Conservation (phyloP, 2,797 vertebrate species). For the Hafferia zeledoni region DNA sequence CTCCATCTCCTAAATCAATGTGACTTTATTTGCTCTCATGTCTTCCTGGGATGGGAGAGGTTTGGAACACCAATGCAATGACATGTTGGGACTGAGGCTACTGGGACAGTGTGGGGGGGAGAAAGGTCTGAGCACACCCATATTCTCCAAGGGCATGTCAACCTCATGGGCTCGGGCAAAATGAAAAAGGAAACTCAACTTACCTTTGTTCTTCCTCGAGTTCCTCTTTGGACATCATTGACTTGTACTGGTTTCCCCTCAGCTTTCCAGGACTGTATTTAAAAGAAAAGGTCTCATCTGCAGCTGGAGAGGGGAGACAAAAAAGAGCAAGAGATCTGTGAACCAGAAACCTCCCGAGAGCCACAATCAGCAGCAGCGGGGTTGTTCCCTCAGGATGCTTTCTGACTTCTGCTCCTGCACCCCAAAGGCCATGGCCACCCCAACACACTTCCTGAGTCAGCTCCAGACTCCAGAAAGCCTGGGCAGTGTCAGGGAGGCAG, state of each 20-base stretch:
- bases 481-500: neutral
- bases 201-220: slow-evolving; percentile 93
- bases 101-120: neutral
- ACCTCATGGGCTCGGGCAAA: neutral
- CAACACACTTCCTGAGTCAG: neutral
- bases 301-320: slow-evolving; percentile 44
- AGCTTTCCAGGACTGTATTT: slow-evolving; percentile 91
- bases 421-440: neutral
- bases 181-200: neutral
- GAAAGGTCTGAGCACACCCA: neutral
- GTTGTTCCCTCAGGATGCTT: neutral
- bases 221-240: slow-evolving; percentile 92
- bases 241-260: slow-evolving; percentile 87
- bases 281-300: slow-evolving; percentile 74
- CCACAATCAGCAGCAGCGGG: accelerated
- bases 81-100: neutral
- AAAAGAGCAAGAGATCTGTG: neutral
- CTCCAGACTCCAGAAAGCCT: neutral
- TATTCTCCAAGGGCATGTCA: neutral
- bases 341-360: neutral
- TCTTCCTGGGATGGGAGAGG: neutral
- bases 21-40: neutral
- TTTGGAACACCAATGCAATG: neutral
- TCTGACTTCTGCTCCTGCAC: neutral
- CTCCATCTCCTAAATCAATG: neutral